phyloP scores from a whole-genome alignment of 2,113 vertebrate species.

The Saccopteryx bilineata region DNA sequence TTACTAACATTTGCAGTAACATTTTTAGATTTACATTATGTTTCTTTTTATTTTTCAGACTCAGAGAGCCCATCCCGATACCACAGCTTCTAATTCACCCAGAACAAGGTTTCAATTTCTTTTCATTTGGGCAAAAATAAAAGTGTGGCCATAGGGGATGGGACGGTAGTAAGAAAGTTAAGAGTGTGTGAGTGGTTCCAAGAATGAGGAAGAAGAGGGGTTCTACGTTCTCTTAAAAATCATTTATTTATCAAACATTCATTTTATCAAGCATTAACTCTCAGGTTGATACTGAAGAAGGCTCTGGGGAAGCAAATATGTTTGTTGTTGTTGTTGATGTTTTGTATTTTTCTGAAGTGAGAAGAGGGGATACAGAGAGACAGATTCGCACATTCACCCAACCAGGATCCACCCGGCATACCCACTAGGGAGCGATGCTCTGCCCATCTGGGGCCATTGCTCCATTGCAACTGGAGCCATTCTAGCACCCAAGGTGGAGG shows the following conservation, averaged over 20 bases:
- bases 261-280: conserved; percentile 45
- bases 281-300: conserved; percentile 14
- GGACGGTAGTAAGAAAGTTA: not conserved
- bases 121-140: conserved; percentile 53
- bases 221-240: conserved; percentile 29
- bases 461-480: too few relatives aligned
- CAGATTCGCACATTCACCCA: too few relatives aligned
- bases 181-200: conserved; percentile 37
- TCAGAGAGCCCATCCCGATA: conserved; percentile 53
- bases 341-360: too few relatives aligned
- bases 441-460: too few relatives aligned
- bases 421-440: too few relatives aligned
- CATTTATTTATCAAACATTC: conserved; percentile 59
- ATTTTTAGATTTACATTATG: conserved; percentile 79
- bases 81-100: conserved; percentile 64
- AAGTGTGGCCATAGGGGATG: not conserved
- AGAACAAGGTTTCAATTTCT: conserved; percentile 52
- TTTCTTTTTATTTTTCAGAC: conserved; percentile 70
- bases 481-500: too few relatives aligned
- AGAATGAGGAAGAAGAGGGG: not conserved
- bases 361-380: too few relatives aligned
- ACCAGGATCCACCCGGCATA: too few relatives aligned
- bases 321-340: too few relatives aligned
- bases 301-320: not conserved
- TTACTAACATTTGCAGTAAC: conserved; percentile 80